phyloP scores from a whole-genome alignment of 2,113 vertebrate genomes.

The Nothocercus nigrocapillus region DNA sequence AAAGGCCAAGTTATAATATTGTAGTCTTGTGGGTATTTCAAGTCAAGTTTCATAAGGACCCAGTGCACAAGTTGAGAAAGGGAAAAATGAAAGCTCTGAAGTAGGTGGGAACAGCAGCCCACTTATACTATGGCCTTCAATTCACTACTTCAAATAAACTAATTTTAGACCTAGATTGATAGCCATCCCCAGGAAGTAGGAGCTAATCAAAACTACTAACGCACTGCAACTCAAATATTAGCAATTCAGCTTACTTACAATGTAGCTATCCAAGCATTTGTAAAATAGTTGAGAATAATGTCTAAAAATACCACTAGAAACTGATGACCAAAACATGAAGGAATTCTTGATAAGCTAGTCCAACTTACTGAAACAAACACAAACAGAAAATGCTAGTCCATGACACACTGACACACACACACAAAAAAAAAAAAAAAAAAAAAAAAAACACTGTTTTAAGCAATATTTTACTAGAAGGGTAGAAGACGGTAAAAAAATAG shows the following conservation, averaged over 20 bases:
- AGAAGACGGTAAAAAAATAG: neutral
- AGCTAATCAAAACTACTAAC: neutral
- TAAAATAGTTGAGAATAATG: neutral
- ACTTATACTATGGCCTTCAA: neutral
- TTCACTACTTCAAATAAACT: neutral
- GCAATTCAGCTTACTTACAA: neutral
- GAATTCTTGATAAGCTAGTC: neutral
- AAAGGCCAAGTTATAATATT: neutral
- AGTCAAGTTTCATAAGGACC: neutral
- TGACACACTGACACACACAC: neutral
- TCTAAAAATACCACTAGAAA: neutral
- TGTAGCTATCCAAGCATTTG: neutral
- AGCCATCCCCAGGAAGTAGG: neutral
- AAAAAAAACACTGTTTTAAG: neutral
- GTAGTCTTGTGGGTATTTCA: neutral
- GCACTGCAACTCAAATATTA: neutral
- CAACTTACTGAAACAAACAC: neutral
- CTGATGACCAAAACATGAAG: neutral
- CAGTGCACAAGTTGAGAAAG: neutral
- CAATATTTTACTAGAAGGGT: neutral
- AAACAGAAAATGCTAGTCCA: neutral
- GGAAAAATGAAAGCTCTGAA: neutral
- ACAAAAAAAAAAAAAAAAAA: too few species aligned
- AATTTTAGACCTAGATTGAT: neutral
- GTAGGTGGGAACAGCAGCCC: neutral